These are phyloP conservation scores for Stegana nigrithorax DNA, from an alignment of 2,888 invertebrate species.

Conservation along the genomic window DNA sequence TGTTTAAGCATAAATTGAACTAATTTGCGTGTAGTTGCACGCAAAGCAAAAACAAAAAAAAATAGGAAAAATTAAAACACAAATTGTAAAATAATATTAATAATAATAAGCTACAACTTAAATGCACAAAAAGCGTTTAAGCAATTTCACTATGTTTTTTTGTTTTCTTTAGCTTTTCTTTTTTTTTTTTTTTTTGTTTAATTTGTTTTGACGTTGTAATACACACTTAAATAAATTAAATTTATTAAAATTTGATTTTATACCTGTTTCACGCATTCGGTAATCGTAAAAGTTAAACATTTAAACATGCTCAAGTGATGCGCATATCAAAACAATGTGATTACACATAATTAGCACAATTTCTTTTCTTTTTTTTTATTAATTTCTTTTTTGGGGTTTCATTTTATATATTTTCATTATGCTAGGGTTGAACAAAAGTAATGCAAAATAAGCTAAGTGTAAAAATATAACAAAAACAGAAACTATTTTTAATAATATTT, in stretches of 20 bases:
- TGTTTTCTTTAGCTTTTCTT: slow-evolving; percentile 16
- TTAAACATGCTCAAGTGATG: too few relatives aligned
- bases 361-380: slow-evolving; percentile 6
- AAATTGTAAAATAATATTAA: too few relatives aligned
- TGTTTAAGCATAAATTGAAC: slow-evolving; percentile 39
- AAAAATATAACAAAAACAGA: not conserved
- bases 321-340: too few relatives aligned
- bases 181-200: slow-evolving; percentile 20
- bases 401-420: not conserved
- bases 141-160: too few relatives aligned
- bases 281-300: too few relatives aligned
- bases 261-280: slow-evolving; percentile 47
- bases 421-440: not conserved
- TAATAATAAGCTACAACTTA: too few relatives aligned
- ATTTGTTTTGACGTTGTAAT: not conserved
- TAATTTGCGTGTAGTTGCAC: slow-evolving; percentile 53
- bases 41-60: not conserved
- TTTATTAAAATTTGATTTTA: slow-evolving; percentile 50
- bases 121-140: too few relatives aligned
- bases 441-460: not conserved
- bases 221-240: slow-evolving; percentile 21
- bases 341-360: too few relatives aligned
- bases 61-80: not conserved
- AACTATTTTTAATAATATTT: slow-evolving; percentile 26
- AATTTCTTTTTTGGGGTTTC: not conserved